Evolutionary conservation across 1,140 invertebrate species (phyloP), one percentile per base, ranked within the genome.

Genomic region (Limonius californicus): DNA sequence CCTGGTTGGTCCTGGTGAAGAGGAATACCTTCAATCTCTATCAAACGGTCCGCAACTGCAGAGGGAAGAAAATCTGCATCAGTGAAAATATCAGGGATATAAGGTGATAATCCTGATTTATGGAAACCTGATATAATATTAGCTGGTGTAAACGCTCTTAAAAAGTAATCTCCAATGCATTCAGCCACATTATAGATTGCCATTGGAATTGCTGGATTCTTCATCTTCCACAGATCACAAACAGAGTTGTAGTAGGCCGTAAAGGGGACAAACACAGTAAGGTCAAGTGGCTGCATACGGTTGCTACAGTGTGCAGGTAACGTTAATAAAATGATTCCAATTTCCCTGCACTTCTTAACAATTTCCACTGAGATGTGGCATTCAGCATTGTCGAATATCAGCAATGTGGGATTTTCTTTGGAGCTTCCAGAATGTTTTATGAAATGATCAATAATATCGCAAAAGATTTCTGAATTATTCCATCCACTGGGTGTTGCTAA

Each of bases 241-340:
- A 69, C 71, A 12, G 67, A 47, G 14, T 72, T 71, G 50, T 70
- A 73, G 60, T 47, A 65, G 7, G 64, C 68, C 67, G 76, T 76
- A 8, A 76, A 68, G 1, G 75, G 67, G 11, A 67, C n/a, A 68
- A 66, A 77, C 4, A 81, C 69, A 8, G 70, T 65, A 0, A 74
- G 65, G 63, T 81, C 79, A 0, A 82, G 63, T 0, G 78, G 80
- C n/a, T 55, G 53, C n/a, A 39, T 6, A 2, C n/a, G 7, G n/a
- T 39, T n/a, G n/a, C n/a, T n/a, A n/a, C n/a, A n/a, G n/a, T n/a
- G n/a, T n/a, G n/a, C n/a, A n/a, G 35, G 35, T 12, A 39, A 39
- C 2, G 35, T 39, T 9, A 39, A 9, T 39, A 39, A 11, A 12
- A 14, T 39, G 1, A 39, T n/a, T 6, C 11, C 35, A 39, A 11